Evolutionary conservation across 1,140 invertebrate species (phyloP).

Genomic region (Heliconius himera): DNA sequence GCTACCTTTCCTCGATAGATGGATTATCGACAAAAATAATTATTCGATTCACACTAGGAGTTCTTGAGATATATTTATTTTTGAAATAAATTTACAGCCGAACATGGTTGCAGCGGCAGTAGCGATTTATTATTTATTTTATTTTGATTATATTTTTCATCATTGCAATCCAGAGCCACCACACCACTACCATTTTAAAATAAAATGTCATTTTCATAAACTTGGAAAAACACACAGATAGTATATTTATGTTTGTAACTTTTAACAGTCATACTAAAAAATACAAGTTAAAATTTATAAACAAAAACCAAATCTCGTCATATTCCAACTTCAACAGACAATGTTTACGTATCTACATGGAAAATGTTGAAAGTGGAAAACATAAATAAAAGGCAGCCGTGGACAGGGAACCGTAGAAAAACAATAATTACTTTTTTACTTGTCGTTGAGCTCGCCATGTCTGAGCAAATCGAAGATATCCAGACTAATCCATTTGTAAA

Average conservation of each 20-base stretch:
- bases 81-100: no score
- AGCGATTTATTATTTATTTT: no score
- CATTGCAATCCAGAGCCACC: no score
- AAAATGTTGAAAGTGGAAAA: not conserved
- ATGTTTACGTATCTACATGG: not conserved
- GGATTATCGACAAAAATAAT: no score
- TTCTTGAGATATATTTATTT: no score
- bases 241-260: not conserved
- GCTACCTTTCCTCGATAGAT: no score
- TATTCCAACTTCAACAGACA: not conserved
- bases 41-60: no score
- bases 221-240: not conserved
- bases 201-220: not conserved
- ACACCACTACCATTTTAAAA: not conserved
- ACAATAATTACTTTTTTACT: constrained; percentile 31
- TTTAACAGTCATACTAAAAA: not conserved
- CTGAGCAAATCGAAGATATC: constrained; percentile 59
- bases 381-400: constrained; percentile 1
- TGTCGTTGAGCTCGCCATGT: constrained; percentile 31
- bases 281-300: not conserved
- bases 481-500: constrained; percentile 71
- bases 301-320: not conserved
- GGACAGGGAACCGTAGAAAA: constrained; percentile 18
- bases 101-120: no score
- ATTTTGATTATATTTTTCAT: no score